These are phyloP conservation scores for Arrhamphus sclerolepis DNA, from an alignment of 2,797 vertebrate genomes.

Conservation along the genomic window DNA sequence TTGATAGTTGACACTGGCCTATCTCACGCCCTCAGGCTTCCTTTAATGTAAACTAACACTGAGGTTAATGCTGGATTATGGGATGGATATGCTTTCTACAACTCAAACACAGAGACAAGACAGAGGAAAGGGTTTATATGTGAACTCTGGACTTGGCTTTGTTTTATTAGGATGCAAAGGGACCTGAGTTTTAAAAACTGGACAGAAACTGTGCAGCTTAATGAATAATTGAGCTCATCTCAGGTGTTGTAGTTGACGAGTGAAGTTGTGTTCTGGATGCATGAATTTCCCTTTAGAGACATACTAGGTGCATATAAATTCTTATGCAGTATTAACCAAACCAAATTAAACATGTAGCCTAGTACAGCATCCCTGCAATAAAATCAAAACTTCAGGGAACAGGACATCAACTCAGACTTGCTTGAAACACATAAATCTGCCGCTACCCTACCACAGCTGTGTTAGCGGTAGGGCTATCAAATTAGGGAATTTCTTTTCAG, in stretches of 20 bases:
- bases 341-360: no score
- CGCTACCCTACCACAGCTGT: no score
- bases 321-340: not conserved
- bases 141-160: constrained; percentile 18
- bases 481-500: no score
- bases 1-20: not conserved
- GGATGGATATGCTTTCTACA: constrained; percentile 1
- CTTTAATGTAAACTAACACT: constrained; percentile 14
- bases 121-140: constrained; percentile 14
- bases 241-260: not conserved
- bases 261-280: not conserved
- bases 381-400: no score
- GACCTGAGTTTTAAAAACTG: constrained; percentile 14
- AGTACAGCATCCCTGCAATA: no score
- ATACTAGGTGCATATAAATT: no score
- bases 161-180: not conserved
- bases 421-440: no score
- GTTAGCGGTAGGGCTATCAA: no score
- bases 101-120: constrained; percentile 17
- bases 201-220: constrained; percentile 5
- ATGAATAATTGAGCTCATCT: constrained; percentile 8
- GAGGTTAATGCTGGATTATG: not conserved
- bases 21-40: constrained; percentile 17
- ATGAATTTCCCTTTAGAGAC: not conserved
- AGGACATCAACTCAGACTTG: no score